Percentiles rank a stretch among this genome's conserved stretches.
phyloP scores from a whole-genome alignment of 2,888 invertebrate species.

The Empis stercorea region DNA sequence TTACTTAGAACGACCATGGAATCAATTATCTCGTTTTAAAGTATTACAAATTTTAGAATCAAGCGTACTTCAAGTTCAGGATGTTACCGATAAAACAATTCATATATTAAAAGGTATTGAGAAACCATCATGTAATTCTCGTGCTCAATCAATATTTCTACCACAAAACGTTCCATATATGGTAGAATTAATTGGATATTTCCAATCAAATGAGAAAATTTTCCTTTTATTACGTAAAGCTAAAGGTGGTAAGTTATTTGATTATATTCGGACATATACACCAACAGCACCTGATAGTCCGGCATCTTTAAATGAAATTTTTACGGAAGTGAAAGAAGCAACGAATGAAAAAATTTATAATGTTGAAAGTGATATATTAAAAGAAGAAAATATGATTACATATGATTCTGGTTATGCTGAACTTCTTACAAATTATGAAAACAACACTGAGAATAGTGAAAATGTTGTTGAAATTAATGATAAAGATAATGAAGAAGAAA shows the following conservation, averaged over 20 bases:
- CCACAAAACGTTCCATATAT: constrained; percentile 34
- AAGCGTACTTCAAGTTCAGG: constrained; percentile 33
- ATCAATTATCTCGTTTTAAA: constrained; percentile 33
- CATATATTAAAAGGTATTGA: constrained; percentile 35
- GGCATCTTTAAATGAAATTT: constrained; percentile 20
- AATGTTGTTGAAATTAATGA: background rate
- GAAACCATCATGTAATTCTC: constrained; percentile 31
- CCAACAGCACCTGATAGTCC: constrained; percentile 15
- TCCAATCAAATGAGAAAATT: constrained; percentile 33
- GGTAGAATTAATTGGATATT: constrained; percentile 30
- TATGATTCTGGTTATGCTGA: constrained; percentile 9
- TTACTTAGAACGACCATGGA: constrained; percentile 32
- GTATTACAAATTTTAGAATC: constrained; percentile 26
- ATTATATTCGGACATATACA: constrained; percentile 26
- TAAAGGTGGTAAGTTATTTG: constrained; percentile 31
- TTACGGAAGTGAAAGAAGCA: constrained; percentile 18
- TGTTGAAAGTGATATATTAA: background rate
- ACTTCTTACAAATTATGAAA: constrained; percentile 4
- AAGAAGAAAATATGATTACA: background rate
- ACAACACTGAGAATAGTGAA: background rate
- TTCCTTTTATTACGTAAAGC: constrained; percentile 31
- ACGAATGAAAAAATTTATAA: background rate
- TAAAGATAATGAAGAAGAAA: background rate
- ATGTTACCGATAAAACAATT: constrained; percentile 28
- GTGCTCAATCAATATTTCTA: constrained; percentile 30